These are phyloP conservation scores for Drusus annulatus DNA, from an alignment of 1,140 invertebrate genomes.

Conservation along the genomic window DNA sequence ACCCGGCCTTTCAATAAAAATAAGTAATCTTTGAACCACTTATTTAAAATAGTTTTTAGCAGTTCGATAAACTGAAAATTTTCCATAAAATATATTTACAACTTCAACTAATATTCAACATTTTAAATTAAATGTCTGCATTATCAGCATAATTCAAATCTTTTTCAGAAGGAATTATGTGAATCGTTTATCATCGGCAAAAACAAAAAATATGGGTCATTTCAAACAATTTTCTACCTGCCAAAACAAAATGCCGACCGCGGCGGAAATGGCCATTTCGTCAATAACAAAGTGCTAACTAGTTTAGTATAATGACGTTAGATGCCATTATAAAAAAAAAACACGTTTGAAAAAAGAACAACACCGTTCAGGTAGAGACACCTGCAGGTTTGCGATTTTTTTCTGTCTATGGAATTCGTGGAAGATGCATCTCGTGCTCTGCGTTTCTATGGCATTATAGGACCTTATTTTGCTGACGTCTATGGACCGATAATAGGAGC, in stretches of 20 bases:
- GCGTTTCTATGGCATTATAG: no score
- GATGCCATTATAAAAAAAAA: conserved; percentile 21
- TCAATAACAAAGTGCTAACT: conserved; percentile 37
- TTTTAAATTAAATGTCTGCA: no score
- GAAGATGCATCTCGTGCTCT: conserved; percentile 32
- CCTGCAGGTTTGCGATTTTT: conserved; percentile 37
- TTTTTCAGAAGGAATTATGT: no score
- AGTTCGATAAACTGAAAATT: no score
- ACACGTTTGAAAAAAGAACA: not conserved
- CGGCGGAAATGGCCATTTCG: conserved; percentile 32
- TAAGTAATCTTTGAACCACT: no score
- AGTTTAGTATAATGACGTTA: conserved; percentile 41
- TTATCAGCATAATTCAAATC: no score
- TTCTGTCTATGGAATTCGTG: conserved; percentile 24
- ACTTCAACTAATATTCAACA: no score
- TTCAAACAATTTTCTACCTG: conserved; percentile 8
- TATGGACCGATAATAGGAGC: not conserved
- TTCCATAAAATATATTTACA: no score
- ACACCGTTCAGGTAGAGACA: conserved; percentile 23
- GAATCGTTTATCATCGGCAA: not conserved
- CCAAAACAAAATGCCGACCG: conserved; percentile 33
- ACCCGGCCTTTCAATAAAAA: no score
- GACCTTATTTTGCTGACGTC: no score
- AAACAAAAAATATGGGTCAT: not conserved
- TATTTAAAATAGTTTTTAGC: no score